These are phyloP conservation scores for Tryphoninae sp. DNA, from an alignment of 2,888 invertebrate species.

Conservation along the genomic window DNA sequence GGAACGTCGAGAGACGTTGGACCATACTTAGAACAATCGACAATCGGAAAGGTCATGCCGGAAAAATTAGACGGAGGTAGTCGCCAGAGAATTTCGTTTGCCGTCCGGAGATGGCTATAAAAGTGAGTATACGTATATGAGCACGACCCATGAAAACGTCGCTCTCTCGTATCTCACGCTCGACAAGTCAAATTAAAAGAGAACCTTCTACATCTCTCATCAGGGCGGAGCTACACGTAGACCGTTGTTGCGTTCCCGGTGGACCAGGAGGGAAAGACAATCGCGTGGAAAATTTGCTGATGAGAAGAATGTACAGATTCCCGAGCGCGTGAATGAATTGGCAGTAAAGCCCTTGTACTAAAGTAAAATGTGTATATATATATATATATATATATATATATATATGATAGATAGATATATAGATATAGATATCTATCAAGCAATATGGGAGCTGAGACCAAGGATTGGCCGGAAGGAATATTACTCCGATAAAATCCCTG, in stretches of 20 bases:
- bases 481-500: constrained; percentile 44
- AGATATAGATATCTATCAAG: neutral
- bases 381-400: neutral
- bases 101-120: constrained; percentile 7
- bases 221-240: neutral
- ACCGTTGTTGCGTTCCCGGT: constrained; percentile 4
- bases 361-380: neutral
- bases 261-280: constrained; percentile 30
- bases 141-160: neutral
- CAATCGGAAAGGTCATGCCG: constrained; percentile 14
- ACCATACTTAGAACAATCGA: constrained; percentile 24
- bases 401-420: too few relatives aligned
- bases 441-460: neutral
- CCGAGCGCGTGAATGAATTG: constrained; percentile 34
- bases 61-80: constrained; percentile 38
- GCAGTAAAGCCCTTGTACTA: constrained; percentile 7
- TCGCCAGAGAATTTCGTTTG: constrained; percentile 25
- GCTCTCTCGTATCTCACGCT: neutral
- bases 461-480: constrained; percentile 39
- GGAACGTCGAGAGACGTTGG: neutral
- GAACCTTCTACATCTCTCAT: neutral
- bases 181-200: neutral
- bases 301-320: constrained; percentile 46
- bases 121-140: neutral
- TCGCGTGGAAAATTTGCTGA: constrained; percentile 53